These are phyloP conservation scores for Nothocercus julius DNA, from an alignment of 2,113 vertebrate species.

Conservation along the genomic window DNA sequence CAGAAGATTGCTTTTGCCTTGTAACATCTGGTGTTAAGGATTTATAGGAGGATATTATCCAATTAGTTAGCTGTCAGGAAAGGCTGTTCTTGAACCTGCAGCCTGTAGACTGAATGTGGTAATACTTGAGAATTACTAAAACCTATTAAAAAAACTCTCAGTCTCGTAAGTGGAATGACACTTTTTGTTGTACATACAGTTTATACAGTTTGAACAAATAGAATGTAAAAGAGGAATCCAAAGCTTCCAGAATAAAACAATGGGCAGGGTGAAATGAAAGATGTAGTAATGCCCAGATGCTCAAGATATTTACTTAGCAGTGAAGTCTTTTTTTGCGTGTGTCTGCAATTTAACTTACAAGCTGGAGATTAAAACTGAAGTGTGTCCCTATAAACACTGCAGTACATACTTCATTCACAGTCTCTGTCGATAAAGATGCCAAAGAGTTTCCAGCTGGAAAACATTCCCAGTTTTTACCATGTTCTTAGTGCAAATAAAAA, in stretches of 20 bases:
- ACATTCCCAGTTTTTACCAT: conserved; percentile 9
- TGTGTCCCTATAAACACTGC: not conserved
- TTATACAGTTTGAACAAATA: not conserved
- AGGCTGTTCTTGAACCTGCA: not conserved
- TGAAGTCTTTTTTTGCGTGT: not conserved
- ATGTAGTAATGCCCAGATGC: not conserved
- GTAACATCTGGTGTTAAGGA: not conserved
- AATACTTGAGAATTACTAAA: not conserved
- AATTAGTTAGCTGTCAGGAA: not conserved
- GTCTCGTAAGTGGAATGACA: not conserved
- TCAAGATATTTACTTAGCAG: not conserved
- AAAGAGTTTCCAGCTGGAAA: conserved; percentile 54
- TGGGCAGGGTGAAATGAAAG: not conserved
- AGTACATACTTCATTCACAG: not conserved
- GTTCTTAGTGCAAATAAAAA: conserved; percentile 49
- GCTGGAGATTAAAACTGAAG: conserved; percentile 4
- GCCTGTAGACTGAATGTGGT: not conserved
- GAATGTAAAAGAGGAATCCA: not conserved
- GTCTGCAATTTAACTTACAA: conserved; percentile 21
- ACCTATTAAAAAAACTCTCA: not conserved
- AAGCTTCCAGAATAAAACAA: not conserved
- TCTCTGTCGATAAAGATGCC: conserved; percentile 19
- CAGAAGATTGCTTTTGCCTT: not conserved
- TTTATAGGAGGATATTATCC: not conserved
- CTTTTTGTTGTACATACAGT: not conserved